A percentile compares a stretch with the other conserved stretches of the same genome.
Evolutionary conservation across 2,797 vertebrate species (phyloP).

Genomic region (Knipowitschia caucasica): DNA sequence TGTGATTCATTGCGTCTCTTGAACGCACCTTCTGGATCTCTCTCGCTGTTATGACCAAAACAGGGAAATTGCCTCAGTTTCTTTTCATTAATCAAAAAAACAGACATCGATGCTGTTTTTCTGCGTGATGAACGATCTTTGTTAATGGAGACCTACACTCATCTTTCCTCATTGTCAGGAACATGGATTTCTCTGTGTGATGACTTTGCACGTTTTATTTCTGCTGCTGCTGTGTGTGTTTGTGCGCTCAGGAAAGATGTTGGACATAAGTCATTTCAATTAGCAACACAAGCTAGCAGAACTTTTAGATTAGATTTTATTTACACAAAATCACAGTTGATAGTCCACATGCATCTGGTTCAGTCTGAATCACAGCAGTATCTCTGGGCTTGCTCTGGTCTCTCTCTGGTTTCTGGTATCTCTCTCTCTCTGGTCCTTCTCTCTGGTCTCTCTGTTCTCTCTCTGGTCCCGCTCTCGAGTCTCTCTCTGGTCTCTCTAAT

Average conservation of each 20-base stretch:
- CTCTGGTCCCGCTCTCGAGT: too few relatives aligned
- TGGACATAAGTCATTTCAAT: too few relatives aligned
- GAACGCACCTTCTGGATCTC: conserved; percentile 66
- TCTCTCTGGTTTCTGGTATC: too few relatives aligned
- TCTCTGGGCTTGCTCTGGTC: too few relatives aligned
- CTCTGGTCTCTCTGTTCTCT: too few relatives aligned
- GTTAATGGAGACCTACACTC: conserved; percentile 67
- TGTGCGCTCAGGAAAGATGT: neutral
- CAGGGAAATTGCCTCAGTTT: conserved; percentile 77
- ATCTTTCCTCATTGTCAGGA: conserved; percentile 72
- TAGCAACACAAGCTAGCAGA: too few relatives aligned
- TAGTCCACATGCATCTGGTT: too few relatives aligned
- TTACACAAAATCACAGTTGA: too few relatives aligned
- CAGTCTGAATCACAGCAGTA: too few relatives aligned
- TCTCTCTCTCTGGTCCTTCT: too few relatives aligned
- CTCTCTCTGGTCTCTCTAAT: too few relatives aligned
- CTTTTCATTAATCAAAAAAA: conserved; percentile 80
- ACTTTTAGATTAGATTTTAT: too few relatives aligned
- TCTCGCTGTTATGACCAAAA: conserved; percentile 57
- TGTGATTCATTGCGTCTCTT: conserved; percentile 71
- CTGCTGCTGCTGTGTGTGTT: neutral
- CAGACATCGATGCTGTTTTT: conserved; percentile 68
- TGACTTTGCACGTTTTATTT: conserved; percentile 62
- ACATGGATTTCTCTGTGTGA: conserved; percentile 64
- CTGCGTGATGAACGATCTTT: conserved; percentile 76